phyloP scores from a whole-genome alignment of 2,113 vertebrate species.

The Spea multiplicata region DNA sequence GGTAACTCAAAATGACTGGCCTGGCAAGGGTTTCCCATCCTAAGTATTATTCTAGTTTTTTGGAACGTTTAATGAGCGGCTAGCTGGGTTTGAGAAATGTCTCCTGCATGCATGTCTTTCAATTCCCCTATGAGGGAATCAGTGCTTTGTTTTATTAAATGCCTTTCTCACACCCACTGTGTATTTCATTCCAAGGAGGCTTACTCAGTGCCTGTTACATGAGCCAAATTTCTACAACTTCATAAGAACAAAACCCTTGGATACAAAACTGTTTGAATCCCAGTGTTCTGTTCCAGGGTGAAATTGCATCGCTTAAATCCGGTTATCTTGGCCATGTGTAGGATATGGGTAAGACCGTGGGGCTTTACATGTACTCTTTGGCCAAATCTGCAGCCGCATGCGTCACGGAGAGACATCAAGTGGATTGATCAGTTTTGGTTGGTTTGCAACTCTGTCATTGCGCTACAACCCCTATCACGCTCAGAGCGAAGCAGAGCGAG shows the following conservation, averaged over 20 bases:
- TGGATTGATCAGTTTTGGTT: too few relatives aligned
- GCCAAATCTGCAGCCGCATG: too few relatives aligned
- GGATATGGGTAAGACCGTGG: too few relatives aligned
- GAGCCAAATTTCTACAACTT: constrained; percentile 32
- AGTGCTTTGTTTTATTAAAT: constrained; percentile 25
- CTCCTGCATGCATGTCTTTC: neutral
- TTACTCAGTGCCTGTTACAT: constrained; percentile 33
- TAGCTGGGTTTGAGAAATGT: neutral
- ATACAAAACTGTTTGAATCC: constrained; percentile 24
- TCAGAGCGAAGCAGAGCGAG: too few relatives aligned
- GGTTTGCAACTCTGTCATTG: too few relatives aligned
- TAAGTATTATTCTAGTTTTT: too few relatives aligned
- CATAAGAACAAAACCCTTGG: constrained; percentile 27
- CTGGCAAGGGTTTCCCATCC: too few relatives aligned
- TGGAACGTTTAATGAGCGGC: neutral
- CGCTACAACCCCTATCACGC: too few relatives aligned
- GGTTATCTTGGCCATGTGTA: neutral
- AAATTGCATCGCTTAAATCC: neutral
- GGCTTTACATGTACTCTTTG: too few relatives aligned
- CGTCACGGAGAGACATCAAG: too few relatives aligned
- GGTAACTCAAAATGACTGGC: too few relatives aligned
- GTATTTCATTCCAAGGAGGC: constrained; percentile 38
- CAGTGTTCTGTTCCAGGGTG: constrained; percentile 16
- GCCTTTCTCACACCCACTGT: constrained; percentile 35
- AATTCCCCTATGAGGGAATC: neutral